Base-by-base conservation (phyloP, 2,113 vertebrate genomes). In the Grammomys surdaster region DNA sequence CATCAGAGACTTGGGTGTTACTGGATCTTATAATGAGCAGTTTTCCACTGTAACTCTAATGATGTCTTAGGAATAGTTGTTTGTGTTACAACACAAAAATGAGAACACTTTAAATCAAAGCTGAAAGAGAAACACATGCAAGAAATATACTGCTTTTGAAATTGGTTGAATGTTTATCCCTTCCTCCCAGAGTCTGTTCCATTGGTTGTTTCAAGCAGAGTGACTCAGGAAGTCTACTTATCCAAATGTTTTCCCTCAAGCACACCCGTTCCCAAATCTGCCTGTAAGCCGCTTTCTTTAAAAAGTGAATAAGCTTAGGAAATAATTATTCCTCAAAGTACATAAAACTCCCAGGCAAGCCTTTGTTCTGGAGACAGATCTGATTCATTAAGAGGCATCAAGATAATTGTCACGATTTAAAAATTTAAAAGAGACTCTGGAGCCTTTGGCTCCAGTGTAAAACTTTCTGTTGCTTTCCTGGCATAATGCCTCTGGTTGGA, bases 371-470 rank as follows among this genome's bases (percentile, higher is more conserved):
- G 63, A 98, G 98, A 98, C 97, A 98, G 98, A 97, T 98, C 98
- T 98, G 97, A 98, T 98, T 99, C 98, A 98, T 98, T 95, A 97
- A 98, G 98, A 86, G 97, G 91, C 98, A 99, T 99, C 98, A 99
- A 98, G 97, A 99, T 99, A 98, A 98, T 98, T 98, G 98, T 99
- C 98, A 99, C 98, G 98, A 98, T 98, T 98, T 98, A 98, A 98
- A 98, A 98, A 98, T 98, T 98, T 98, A 98, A 99, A 98, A 98
- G 98, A 97, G 98, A 98, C 98, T 97, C 97, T 95, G 98, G 98
- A 98, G 96, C 84, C 98, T 96, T 98, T 99, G 98, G 98, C 98
- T 97, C 96, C 92, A 98, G 97, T 96, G 93, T 98, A 98, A 98
- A 98, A 98, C 98, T 98, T 98, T 98, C 98, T 98, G 98, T 98